Evolutionary conservation across 2,113 vertebrate genomes (phyloP).

Genomic region (Lonchura striata): DNA sequence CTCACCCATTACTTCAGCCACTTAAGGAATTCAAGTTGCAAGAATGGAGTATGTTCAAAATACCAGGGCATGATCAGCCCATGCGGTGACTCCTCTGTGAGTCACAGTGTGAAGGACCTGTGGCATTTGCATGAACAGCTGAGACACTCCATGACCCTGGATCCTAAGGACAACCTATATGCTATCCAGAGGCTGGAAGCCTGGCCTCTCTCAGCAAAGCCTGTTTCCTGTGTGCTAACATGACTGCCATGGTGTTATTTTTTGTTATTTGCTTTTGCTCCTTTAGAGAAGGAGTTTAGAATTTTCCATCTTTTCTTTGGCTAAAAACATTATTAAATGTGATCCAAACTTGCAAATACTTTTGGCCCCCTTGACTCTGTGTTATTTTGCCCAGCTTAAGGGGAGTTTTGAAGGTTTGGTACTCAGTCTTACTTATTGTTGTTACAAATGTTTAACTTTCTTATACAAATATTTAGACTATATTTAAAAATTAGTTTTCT

Average conservation of each 20-base stretch:
- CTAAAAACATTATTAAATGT: not conserved
- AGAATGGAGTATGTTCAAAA: not conserved
- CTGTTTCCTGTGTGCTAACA: not conserved
- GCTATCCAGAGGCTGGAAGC: not conserved
- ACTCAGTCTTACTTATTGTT: not conserved
- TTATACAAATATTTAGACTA: too few species aligned
- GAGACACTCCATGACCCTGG: not conserved
- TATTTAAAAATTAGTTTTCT: not conserved
- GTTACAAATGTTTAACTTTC: not conserved
- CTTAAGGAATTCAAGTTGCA: not conserved
- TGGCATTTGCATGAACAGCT: not conserved
- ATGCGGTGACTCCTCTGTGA: not conserved
- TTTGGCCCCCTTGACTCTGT: not conserved
- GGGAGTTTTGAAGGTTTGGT: not conserved
- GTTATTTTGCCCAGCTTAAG: not conserved
- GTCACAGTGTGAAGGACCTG: not conserved
- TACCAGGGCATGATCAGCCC: not conserved
- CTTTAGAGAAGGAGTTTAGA: not conserved
- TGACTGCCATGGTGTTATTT: not conserved
- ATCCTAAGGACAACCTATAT: not conserved
- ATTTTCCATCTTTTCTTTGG: not conserved
- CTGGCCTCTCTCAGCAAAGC: not conserved
- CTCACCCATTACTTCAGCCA: not conserved
- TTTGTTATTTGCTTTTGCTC: not conserved
- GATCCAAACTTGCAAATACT: not conserved